phyloP scores from a whole-genome alignment of 2,888 invertebrate genomes.

The Calameuta pallipes region DNA sequence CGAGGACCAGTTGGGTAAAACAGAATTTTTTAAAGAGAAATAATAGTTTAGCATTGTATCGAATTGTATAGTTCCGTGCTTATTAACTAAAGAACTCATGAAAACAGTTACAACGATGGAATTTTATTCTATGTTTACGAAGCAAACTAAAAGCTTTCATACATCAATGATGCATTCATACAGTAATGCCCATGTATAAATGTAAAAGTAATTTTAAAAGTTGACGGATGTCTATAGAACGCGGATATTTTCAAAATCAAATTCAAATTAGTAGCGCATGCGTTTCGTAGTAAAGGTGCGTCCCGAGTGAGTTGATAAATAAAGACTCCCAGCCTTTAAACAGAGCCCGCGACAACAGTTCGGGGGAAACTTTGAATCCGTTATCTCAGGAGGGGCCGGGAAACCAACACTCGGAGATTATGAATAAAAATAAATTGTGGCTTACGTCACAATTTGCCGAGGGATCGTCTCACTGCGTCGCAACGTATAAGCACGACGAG shows the following conservation, averaged over 20 bases:
- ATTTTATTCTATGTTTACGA: too few species aligned
- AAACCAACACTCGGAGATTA: not conserved
- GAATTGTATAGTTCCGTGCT: too few species aligned
- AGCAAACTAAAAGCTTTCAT: not conserved
- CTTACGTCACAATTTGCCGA: slow-evolving; percentile 5
- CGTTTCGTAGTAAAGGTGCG: not conserved
- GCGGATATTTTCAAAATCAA: not conserved
- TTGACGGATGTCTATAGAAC: not conserved
- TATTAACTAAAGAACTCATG: too few species aligned
- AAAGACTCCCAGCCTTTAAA: not conserved
- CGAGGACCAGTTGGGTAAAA: too few species aligned
- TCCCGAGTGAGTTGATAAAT: not conserved
- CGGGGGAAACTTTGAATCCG: not conserved
- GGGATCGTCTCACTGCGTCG: not conserved
- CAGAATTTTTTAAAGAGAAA: too few species aligned
- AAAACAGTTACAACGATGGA: too few species aligned
- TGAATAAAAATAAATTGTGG: slow-evolving; percentile 6
- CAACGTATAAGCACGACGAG: not conserved
- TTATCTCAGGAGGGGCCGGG: not conserved
- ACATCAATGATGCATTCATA: not conserved
- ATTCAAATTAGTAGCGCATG: not conserved
- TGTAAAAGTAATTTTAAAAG: not conserved
- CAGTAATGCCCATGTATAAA: not conserved
- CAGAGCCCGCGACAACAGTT: not conserved
- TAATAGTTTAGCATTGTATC: too few species aligned